Conservation (phyloP, 2,113 vertebrate species). For the Boulengeromyrus knoepffleri region DNA sequence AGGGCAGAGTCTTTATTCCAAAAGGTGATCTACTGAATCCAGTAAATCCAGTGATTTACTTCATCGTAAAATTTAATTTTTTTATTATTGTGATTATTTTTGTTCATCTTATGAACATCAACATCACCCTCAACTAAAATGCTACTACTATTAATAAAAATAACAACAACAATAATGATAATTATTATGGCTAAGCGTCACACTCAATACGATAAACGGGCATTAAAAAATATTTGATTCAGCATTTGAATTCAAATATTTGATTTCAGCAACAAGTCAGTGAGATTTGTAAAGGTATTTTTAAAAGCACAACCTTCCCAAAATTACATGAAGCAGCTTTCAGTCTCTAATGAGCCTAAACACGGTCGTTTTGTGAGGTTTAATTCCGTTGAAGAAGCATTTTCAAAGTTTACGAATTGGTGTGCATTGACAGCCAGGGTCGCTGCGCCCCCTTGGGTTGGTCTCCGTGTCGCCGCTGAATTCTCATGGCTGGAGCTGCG, state of each 20-base stretch:
- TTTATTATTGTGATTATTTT: background rate
- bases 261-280: background rate
- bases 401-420: background rate
- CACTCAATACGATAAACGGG: background rate
- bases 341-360: background rate
- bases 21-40: background rate
- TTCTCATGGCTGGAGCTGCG: background rate
- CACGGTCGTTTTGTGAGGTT: background rate
- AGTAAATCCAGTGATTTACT: background rate
- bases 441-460: conserved; percentile 22
- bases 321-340: background rate
- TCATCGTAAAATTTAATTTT: background rate
- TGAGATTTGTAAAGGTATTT: background rate
- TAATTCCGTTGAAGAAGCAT: background rate
- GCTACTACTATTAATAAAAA: background rate
- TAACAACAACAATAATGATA: background rate
- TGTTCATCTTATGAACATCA: background rate
- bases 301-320: background rate
- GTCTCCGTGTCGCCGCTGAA: background rate
- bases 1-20: background rate
- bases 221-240: background rate
- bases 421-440: background rate
- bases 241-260: too few relatives aligned
- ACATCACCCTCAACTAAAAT: background rate
- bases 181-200: background rate